These are phyloP conservation scores for Pseudococcus longispinus DNA, from an alignment of 2,888 invertebrate species.

Conservation along the genomic window DNA sequence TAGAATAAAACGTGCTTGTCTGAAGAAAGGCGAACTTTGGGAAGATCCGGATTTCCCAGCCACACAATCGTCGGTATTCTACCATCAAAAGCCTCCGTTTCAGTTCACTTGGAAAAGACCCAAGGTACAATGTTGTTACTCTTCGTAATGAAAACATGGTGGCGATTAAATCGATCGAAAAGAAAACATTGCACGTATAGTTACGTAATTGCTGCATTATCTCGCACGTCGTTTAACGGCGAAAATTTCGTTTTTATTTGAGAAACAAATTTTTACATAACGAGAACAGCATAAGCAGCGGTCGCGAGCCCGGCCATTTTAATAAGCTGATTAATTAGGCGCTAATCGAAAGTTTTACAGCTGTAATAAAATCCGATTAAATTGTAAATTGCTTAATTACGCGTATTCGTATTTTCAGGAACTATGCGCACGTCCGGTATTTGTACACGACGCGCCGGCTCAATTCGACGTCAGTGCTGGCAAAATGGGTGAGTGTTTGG, in stretches of 20 bases:
- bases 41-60: constrained; percentile 93
- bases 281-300: not conserved
- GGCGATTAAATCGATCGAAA: not conserved
- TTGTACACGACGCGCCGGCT: constrained; percentile 79
- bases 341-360: constrained; percentile 20
- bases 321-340: not conserved
- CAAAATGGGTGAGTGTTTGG: constrained; percentile 77
- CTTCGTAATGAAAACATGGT: not conserved
- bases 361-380: not conserved
- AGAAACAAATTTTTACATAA: not conserved
- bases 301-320: not conserved
- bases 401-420: constrained; percentile 69
- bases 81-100: constrained; percentile 93
- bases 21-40: constrained; percentile 81
- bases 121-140: constrained; percentile 67
- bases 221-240: not conserved
- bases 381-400: constrained; percentile 30
- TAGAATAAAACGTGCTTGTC: constrained; percentile 79
- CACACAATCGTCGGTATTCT: constrained; percentile 86
- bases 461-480: constrained; percentile 86
- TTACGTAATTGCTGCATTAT: not conserved
- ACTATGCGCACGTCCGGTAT: constrained; percentile 76
- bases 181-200: not conserved
- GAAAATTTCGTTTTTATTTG: not conserved
- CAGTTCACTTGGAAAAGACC: constrained; percentile 90